Percentiles rank a stretch among this genome's conserved stretches.
phyloP scores from a whole-genome alignment of 2,113 vertebrate species.

The Seriola quinqueradiata region DNA sequence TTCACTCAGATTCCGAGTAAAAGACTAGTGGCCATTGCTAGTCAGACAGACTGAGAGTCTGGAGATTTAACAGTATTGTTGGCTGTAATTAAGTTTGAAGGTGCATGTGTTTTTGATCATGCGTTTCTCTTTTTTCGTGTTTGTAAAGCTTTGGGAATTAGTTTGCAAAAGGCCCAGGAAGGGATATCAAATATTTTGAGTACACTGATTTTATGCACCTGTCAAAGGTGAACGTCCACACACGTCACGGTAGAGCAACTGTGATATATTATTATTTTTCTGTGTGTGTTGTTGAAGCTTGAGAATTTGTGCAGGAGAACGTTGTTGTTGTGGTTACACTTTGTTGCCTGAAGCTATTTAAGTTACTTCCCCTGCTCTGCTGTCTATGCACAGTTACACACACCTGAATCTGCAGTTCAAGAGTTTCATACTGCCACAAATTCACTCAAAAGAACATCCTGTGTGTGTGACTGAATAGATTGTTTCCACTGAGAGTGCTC shows the following conservation, averaged over 20 bases:
- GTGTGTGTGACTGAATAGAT: slow-evolving; percentile 20
- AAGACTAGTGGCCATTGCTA: neutral
- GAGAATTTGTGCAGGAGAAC: neutral
- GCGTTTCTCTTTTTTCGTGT: slow-evolving; percentile 34
- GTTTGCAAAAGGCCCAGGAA: slow-evolving; percentile 40
- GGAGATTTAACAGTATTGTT: slow-evolving; percentile 23
- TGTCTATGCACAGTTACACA: slow-evolving; percentile 12
- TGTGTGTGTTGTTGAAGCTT: slow-evolving; percentile 3
- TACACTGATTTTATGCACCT: neutral
- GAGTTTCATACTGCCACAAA: slow-evolving; percentile 26
- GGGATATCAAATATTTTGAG: slow-evolving; percentile 9
- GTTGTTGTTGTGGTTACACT: slow-evolving; percentile 9
- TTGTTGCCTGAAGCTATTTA: slow-evolving; percentile 11
- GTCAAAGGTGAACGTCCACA: neutral
- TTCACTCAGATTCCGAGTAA: slow-evolving; percentile 6
- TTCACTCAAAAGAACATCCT: slow-evolving; percentile 24
- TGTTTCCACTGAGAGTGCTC: slow-evolving; percentile 31
- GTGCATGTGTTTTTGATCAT: slow-evolving; percentile 68
- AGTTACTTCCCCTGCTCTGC: slow-evolving; percentile 35
- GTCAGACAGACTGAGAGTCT: slow-evolving; percentile 12
- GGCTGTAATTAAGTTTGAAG: slow-evolving; percentile 44
- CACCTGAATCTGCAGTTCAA: slow-evolving; percentile 35
- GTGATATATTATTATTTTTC: neutral
- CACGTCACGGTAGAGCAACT: neutral
- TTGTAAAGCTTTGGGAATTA: slow-evolving; percentile 34